These are phyloP conservation scores for Ctena decussata DNA, from an alignment of 2,888 invertebrate genomes.

Conservation along the genomic window DNA sequence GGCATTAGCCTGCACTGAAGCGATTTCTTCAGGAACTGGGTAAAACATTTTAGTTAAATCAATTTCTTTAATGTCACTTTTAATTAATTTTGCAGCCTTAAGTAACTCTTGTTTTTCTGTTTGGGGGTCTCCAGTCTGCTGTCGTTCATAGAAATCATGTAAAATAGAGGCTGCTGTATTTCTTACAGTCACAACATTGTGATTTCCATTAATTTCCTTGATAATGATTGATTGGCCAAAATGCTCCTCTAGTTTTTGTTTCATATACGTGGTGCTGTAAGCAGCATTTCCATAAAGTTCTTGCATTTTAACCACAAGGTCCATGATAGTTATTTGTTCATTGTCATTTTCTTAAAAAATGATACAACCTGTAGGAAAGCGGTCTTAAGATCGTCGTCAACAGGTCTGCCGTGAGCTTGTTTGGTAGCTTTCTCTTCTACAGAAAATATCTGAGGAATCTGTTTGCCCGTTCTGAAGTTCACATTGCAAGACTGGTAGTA, in stretches of 20 bases:
- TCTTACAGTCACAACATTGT: too few species aligned
- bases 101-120: constrained; percentile 56
- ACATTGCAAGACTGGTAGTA: constrained; percentile 20
- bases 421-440: too few species aligned
- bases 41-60: constrained; percentile 13
- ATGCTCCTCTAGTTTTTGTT: too few species aligned
- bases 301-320: too few species aligned
- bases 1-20: too few species aligned
- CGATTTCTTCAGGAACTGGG: too few species aligned
- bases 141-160: constrained; percentile 39
- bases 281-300: constrained; percentile 27
- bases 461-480: constrained; percentile 10
- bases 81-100: constrained; percentile 65
- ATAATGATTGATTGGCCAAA: constrained; percentile 60
- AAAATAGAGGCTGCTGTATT: too few species aligned
- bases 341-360: too few species aligned
- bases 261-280: constrained; percentile 52
- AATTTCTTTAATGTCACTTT: constrained; percentile 62
- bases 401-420: too few species aligned
- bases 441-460: neutral
- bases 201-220: constrained; percentile 56
- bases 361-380: too few species aligned
- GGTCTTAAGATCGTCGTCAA: too few species aligned
- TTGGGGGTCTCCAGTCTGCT: constrained; percentile 24
- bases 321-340: too few species aligned